A percentile compares a stretch with the other conserved stretches of the same genome.
Evolutionary conservation across 2,113 vertebrate species (phyloP).

Genomic region (Elanoides forficatus): DNA sequence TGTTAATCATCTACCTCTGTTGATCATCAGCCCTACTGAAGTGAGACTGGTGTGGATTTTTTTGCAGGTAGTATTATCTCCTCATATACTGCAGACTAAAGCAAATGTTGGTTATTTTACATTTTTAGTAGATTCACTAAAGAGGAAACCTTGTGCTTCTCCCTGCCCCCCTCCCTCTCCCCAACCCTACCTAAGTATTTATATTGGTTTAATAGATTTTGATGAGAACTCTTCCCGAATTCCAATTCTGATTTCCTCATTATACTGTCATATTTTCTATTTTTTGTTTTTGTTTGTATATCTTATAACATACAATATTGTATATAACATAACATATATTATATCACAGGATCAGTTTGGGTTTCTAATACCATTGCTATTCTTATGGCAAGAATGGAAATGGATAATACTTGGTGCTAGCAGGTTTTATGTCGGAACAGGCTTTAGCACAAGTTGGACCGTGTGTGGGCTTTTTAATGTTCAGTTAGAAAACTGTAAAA

Average conservation of each 20-base stretch:
- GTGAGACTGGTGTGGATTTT: neutral
- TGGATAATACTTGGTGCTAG: neutral
- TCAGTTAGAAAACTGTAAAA: neutral
- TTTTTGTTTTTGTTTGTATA: neutral
- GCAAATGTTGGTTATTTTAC: neutral
- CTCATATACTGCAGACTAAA: neutral
- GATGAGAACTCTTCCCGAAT: neutral
- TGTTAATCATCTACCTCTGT: neutral
- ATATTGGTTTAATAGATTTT: neutral
- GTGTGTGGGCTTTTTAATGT: fast-evolving
- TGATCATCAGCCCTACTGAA: neutral
- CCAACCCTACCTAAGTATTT: neutral
- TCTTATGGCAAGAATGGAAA: neutral
- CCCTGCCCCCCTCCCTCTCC: no score
- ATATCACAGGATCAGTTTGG: neutral
- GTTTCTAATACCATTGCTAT: neutral
- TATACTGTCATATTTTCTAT: neutral
- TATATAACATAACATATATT: neutral
- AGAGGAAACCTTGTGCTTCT: neutral
- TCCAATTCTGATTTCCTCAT: neutral
- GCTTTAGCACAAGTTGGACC: neutral
- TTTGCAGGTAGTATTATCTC: neutral
- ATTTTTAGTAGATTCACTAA: neutral
- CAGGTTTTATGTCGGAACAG: neutral
- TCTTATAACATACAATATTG: neutral